phyloP scores from a whole-genome alignment of 2,888 invertebrate genomes.

The Temnothorax unifasciatus region DNA sequence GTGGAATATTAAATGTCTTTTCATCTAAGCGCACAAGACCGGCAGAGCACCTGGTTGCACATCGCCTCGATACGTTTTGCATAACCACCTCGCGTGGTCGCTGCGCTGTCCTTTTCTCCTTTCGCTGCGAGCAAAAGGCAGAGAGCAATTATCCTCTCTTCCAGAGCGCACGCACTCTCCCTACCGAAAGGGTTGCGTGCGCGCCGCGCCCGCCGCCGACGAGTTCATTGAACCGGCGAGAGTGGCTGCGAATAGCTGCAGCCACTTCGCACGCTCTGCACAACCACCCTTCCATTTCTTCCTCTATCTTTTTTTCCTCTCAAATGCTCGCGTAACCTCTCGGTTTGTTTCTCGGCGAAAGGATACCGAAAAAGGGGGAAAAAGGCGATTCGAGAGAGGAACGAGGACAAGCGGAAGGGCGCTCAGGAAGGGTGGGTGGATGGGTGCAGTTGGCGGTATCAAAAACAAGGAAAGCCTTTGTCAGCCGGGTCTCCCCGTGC shows the following conservation, averaged over 20 bases:
- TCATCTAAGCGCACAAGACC: background rate
- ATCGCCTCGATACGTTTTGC: slow-evolving; percentile 38
- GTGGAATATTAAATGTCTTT: background rate
- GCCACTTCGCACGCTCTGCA: background rate
- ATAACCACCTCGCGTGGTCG: slow-evolving; percentile 36
- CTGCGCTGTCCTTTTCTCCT: slow-evolving; percentile 38
- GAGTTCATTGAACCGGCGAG: slow-evolving; percentile 55
- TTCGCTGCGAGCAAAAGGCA: slow-evolving; percentile 35
- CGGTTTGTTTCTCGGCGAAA: slow-evolving; percentile 57
- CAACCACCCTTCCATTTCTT: slow-evolving; percentile 18
- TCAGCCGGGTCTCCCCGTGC: slow-evolving; percentile 55
- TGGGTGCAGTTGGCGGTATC: slow-evolving; percentile 49
- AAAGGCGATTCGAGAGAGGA: background rate
- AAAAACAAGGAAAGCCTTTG: slow-evolving; percentile 76
- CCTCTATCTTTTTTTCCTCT: background rate
- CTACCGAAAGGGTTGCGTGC: slow-evolving; percentile 61
- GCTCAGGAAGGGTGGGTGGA: slow-evolving; percentile 3
- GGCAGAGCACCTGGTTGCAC: background rate
- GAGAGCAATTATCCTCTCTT: slow-evolving; percentile 56
- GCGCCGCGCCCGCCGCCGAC: slow-evolving; percentile 36
- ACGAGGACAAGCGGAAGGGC: slow-evolving; percentile 24
- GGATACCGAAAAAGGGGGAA: background rate
- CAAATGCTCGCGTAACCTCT: slow-evolving; percentile 54
- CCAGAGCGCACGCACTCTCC: slow-evolving; percentile 33
- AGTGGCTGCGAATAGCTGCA: slow-evolving; percentile 28